Evolutionary conservation across 2,888 invertebrate genomes (phyloP), one percentile per base, ranked within the genome.

Genomic region (Galerucella calmariensis): DNA sequence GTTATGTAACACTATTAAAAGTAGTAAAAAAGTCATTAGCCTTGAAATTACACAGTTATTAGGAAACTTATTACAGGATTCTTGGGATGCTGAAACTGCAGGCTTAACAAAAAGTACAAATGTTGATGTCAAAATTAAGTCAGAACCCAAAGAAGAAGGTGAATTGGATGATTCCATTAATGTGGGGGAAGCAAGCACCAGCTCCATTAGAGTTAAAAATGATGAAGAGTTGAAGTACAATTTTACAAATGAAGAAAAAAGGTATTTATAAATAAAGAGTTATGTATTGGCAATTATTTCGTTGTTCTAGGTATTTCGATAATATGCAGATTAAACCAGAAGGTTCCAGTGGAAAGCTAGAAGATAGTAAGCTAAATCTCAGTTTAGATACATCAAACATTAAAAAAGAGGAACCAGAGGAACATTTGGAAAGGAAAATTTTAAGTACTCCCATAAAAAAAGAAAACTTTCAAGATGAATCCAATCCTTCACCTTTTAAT

Each of bases 401-500:
- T 44, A 79, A 78, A 70, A 53, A 58, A 35, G 77, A 20, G 20
- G 20, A 78, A 75, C 63, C 67, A 56, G 67, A 62, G 11, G 72
- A 69, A 20, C 61, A 62, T 41, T 11, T 44, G 11, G 10, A 46
- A 12, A 53, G 66, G 56, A 72, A 68, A 63, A 27, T 69, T 44
- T 56, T 63, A 56, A 73, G 51, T 24, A 79, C 71, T 12, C 74
- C 74, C 24, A 75, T 76, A 35, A 81, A 79, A 74, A 69, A 66
- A 12, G 77, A 79, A 58, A 10, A 72, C 10, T 35, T 59, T 61
- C 72, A 72, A 20, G 82, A 82, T 56, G 81, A 83, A 9, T 81
- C 80, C 16, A 81, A 80, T 62, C 76, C 78, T 2, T 82, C 82
- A 35, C 81, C 82, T n/a, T 81, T 82, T 56, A 81, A 78, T 65